These are phyloP conservation scores for Thomomys bottae DNA, from an alignment of 2,113 vertebrate genomes.

Conservation along the genomic window DNA sequence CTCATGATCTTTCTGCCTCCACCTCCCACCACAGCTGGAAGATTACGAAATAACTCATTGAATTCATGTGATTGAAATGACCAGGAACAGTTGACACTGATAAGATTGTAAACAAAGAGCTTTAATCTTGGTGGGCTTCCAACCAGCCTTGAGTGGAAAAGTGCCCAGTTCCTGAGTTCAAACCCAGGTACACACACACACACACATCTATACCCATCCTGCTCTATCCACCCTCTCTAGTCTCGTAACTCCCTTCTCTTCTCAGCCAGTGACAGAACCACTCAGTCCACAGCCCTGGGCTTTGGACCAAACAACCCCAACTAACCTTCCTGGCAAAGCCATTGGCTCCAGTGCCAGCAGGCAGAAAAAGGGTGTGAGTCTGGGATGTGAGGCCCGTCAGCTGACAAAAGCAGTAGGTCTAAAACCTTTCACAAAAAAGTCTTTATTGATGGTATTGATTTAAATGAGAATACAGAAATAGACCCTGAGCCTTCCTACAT, in stretches of 20 bases:
- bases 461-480: neutral
- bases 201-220: neutral
- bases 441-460: neutral
- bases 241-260: neutral
- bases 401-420: neutral
- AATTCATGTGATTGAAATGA: neutral
- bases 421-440: neutral
- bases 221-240: neutral
- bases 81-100: neutral
- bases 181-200: neutral
- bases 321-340: neutral
- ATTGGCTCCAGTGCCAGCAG: neutral
- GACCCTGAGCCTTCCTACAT: neutral
- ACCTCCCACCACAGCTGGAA: too few relatives aligned
- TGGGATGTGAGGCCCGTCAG: too few relatives aligned
- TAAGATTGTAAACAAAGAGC: neutral
- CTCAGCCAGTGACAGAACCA: neutral
- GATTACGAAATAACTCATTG: too few relatives aligned
- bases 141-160: too few relatives aligned
- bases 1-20: too few relatives aligned
- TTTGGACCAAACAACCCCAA: neutral
- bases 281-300: neutral
- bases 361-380: neutral
- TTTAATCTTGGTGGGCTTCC: neutral
- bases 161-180: too few relatives aligned